These are phyloP conservation scores for Noctua comes DNA, from an alignment of 2,888 invertebrate species.

Conservation along the genomic window DNA sequence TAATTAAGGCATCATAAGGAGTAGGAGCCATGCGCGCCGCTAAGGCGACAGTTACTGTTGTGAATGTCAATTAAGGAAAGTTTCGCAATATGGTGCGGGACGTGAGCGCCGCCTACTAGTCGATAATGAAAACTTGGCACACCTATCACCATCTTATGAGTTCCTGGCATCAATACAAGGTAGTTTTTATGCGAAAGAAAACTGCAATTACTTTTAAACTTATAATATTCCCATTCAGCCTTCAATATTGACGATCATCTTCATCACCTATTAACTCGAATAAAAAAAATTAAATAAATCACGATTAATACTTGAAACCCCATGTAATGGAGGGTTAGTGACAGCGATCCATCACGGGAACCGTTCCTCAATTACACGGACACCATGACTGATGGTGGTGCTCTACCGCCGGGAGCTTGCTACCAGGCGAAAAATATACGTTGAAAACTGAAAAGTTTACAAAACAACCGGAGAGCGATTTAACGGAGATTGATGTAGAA, in stretches of 20 bases:
- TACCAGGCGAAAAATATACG: conserved; percentile 26
- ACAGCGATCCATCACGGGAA: conserved; percentile 59
- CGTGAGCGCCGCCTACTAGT: conserved; percentile 65
- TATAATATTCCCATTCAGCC: neutral
- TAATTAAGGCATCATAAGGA: conserved; percentile 75
- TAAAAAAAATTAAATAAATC: conserved; percentile 48
- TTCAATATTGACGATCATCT: neutral
- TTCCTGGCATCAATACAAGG: conserved; percentile 67
- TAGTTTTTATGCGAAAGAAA: conserved; percentile 9
- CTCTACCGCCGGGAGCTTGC: conserved; percentile 36
- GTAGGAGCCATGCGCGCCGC: conserved; percentile 59
- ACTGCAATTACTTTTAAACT: neutral
- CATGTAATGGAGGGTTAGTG: conserved; percentile 45
- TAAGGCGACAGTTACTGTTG: conserved; percentile 69
- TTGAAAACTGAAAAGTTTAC: conserved; percentile 25
- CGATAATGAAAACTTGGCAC: conserved; percentile 76
- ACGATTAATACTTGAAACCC: conserved; percentile 48
- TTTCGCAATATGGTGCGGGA: conserved; percentile 76
- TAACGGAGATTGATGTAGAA: conserved; percentile 25
- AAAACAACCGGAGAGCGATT: conserved; percentile 23
- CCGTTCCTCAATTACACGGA: conserved; percentile 62
- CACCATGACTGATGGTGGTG: conserved; percentile 65
- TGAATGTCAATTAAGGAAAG: conserved; percentile 81
- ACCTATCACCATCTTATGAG: conserved; percentile 67
- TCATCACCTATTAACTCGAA: conserved; percentile 6